Base-by-base conservation (phyloP, 2,113 vertebrate genomes). In the Tympanuchus pallidicinctus region DNA sequence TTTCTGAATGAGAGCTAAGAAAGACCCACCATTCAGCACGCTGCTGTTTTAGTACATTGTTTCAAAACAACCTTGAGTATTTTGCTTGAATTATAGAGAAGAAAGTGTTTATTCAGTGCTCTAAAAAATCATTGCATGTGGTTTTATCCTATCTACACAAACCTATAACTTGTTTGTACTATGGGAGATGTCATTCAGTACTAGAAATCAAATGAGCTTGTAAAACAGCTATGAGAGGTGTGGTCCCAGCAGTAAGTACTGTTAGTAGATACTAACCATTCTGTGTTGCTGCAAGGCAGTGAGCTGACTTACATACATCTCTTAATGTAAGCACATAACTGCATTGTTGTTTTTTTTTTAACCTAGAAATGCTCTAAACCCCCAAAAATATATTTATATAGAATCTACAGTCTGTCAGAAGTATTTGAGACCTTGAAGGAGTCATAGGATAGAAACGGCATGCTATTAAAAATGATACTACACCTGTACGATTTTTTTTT, bases 21-120 rank as follows among this genome's bases (percentile, higher is more conserved):
- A 25, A 65, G 85, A 74, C 52, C 47, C 47, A 40, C 38, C 1
- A 2, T 75, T 74, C 78, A 76, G 24, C 34, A 32, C 17, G 2
- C 66, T 81, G 42, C 40, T 48, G n/a, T 73, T 47, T 88, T 79
- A 80, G 56, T 45, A 61, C 66, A 86, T 54, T 15, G 4, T 34
- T 80, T 64, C 73, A 70, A 66, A 88, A 45, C 11, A 64, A 43
- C 56, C 45, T 40, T 22, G 50, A 83, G n/a, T 70, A 57, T 50
- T 88, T 76, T 70, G 77, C n/a, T 30, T 82, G 54, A 86, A 88
- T 83, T 88, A 65, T 32, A 54, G 40, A 86, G 64, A 77, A 80
- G 54, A 73, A 54, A 54, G 27, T 28, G 8, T 16, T 54, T 54
- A 28, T 54, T 54, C 52, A 28, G 27, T 54, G 27, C 27, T 52